Conservation (phyloP, 2,888 invertebrate genomes). For the Thymelicus acteon region DNA sequence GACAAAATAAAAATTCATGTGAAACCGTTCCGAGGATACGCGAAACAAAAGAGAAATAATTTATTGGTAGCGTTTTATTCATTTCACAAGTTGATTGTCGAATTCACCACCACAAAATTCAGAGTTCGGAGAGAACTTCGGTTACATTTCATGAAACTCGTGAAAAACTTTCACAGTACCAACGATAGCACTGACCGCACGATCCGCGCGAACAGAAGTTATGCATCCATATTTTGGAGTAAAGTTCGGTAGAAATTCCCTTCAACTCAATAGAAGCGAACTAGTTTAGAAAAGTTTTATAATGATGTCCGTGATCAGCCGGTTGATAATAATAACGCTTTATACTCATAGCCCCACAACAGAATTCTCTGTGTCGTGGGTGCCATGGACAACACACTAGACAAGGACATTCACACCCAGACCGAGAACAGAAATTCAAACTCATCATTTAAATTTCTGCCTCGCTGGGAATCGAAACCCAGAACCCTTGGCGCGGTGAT, state of each 20-base stretch:
- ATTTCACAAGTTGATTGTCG: not conserved
- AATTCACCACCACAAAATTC: constrained; percentile 1
- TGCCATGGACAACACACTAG: no score
- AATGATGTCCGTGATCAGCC: no score
- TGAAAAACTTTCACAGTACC: not conserved
- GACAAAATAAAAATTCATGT: no score
- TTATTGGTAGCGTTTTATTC: constrained; percentile 9
- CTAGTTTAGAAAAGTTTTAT: no score
- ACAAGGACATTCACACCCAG: no score
- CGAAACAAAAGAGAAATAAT: not conserved
- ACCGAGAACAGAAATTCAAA: no score
- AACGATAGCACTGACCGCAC: not conserved
- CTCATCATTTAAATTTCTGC: no score
- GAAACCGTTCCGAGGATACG: not conserved
- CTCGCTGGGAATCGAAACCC: no score
- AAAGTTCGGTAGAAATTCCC: not conserved
- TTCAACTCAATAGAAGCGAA: not conserved
- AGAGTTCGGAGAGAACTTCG: not conserved
- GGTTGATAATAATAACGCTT: no score
- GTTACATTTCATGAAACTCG: constrained; percentile 8
- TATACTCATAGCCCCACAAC: no score
- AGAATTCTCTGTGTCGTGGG: no score
- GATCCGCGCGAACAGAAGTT: not conserved
- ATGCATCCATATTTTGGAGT: not conserved
- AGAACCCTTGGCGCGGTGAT: no score